Conservation (phyloP, 2,113 vertebrate genomes). For the Desmodus rotundus region DNA sequence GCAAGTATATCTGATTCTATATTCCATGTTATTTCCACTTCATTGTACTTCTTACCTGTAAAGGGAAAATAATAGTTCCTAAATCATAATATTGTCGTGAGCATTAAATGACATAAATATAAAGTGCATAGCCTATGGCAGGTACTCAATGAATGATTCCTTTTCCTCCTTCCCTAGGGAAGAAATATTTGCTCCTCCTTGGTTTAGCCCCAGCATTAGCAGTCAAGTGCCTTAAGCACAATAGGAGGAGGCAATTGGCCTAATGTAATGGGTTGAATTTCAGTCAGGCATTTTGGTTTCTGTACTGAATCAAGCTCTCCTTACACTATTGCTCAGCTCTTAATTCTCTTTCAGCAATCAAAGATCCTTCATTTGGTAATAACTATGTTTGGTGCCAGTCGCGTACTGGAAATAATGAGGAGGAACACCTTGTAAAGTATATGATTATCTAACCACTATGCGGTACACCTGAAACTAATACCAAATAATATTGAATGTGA, state of each 20-base stretch:
- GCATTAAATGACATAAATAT: neutral
- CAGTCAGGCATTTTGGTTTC: neutral
- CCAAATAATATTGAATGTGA: neutral
- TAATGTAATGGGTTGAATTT: neutral
- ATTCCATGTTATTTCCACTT: neutral
- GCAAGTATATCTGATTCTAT: neutral
- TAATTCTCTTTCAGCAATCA: neutral
- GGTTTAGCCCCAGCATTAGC: neutral
- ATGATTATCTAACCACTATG: neutral
- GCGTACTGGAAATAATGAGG: neutral
- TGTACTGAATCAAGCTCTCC: neutral
- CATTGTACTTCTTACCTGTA: neutral
- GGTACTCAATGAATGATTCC: neutral
- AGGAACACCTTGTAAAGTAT: neutral
- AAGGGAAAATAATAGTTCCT: constrained; percentile 8
- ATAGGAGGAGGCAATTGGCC: neutral
- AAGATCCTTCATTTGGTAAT: neutral
- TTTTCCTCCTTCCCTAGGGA: neutral
- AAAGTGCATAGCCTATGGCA: neutral
- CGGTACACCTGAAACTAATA: neutral
- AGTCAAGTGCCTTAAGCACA: neutral
- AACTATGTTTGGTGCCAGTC: neutral
- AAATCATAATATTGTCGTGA: neutral
- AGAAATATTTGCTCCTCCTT: neutral
- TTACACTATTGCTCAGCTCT: neutral